phyloP scores from a whole-genome alignment of 1,140 invertebrate genomes.

The Calephelis nemesis region DNA sequence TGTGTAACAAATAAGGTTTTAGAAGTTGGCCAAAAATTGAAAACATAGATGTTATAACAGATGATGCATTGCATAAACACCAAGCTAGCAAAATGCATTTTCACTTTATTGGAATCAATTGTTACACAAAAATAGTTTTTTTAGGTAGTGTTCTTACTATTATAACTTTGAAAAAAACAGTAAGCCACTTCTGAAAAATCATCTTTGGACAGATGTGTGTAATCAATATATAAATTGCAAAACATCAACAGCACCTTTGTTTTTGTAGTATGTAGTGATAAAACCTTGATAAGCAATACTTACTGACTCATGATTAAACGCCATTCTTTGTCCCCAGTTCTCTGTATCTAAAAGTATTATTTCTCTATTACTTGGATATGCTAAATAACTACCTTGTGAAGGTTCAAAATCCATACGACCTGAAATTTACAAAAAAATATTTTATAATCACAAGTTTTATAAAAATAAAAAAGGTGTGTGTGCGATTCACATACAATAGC shows the following conservation, averaged over 20 bases:
- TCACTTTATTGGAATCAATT: no score
- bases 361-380: slow-evolving; percentile 88
- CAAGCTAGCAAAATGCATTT: no score
- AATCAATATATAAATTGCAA: no score
- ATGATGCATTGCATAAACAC: no score
- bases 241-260: neutral
- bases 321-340: slow-evolving; percentile 86
- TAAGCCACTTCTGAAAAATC: no score
- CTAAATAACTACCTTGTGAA: slow-evolving; percentile 83
- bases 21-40: no score
- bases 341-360: slow-evolving; percentile 86
- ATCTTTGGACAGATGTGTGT: no score
- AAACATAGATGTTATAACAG: no score
- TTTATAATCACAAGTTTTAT: neutral
- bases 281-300: slow-evolving; percentile 19
- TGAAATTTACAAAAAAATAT: slow-evolving; percentile 40
- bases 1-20: no score
- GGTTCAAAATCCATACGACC: slow-evolving; percentile 84
- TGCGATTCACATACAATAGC: no score
- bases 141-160: no score
- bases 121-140: no score
- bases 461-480: neutral
- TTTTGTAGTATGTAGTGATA: neutral
- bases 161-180: neutral
- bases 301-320: slow-evolving; percentile 76